Conservation (phyloP, 1,140 invertebrate genomes). For the Papilio xuthus region DNA sequence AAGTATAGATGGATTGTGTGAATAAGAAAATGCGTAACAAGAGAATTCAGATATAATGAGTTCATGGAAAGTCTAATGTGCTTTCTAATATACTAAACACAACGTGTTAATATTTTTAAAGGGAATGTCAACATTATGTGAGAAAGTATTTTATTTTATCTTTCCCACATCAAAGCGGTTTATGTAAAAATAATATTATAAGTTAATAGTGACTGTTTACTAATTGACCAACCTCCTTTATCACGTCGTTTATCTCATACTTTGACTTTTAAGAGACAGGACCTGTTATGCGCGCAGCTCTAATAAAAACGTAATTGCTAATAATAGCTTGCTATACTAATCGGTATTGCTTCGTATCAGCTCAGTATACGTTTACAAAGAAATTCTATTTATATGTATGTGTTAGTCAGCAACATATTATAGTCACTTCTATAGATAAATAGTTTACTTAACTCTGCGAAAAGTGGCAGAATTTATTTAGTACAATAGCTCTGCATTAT, state of each 20-base stretch:
- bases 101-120: background rate
- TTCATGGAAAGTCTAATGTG: too few relatives aligned
- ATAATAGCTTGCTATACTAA: background rate
- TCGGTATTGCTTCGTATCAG: background rate
- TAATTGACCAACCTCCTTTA: constrained; percentile 3
- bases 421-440: background rate
- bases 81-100: too few relatives aligned
- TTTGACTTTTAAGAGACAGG: background rate
- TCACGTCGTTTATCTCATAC: background rate
- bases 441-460: background rate
- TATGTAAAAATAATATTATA: background rate
- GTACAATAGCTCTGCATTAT: background rate
- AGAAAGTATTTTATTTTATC: background rate
- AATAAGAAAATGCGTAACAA: too few relatives aligned
- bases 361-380: background rate
- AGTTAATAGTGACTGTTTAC: background rate
- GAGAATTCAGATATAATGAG: too few relatives aligned
- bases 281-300: background rate
- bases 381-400: background rate
- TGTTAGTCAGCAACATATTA: too few relatives aligned
- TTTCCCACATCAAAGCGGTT: background rate
- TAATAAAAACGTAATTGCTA: background rate
- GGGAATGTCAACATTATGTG: background rate
- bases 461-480: background rate
- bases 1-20: too few relatives aligned